Evolutionary conservation across 2,888 invertebrate genomes (phyloP), one percentile per base, ranked within the genome.

Genomic region (Limulus polyphemus): DNA sequence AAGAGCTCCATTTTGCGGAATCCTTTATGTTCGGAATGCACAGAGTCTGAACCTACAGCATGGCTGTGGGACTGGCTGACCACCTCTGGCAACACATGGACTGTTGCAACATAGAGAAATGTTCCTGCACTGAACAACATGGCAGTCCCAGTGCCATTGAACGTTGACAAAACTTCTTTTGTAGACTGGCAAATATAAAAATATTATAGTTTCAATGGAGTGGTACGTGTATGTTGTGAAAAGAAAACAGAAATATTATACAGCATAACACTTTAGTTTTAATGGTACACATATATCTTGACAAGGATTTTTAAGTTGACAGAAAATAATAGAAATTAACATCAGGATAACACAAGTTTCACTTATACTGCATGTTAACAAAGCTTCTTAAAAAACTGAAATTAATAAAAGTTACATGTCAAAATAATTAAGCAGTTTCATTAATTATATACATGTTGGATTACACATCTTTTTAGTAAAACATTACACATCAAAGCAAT

Each of bases 51-150:
- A 12, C 47, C 49, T 13, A 57, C 13, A 48, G 54, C 17, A 17
- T 51, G 17, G 47, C 61, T 61, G 54, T 65, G 65, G 5, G 61
- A 61, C 16, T 60, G 64, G 47, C 60, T 49, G 10, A 77, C 75
- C 55, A 99, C 79, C 76, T 99, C 99, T 0, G 99, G 98, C 57
- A 99, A 76, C 0, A 99, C 97, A 76, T 99, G 99, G 0, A 99
- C 97, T 0, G 98, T 98, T 0, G 99, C 94, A 2, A 99, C 99
- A 75, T 98, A 99, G 0, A 99, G 81, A 79, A 99, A 99, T 13
- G 99, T 99, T 0, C 99, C 99, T 0, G 97, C 99, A 55, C 97
- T 97, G 78, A 99, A 99, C 49, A 99, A 78, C 95, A 99, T 95
- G 0, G 98, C 94, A 63, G 98, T 85, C 77, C 91, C 98, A 47